These are phyloP conservation scores for Ptychoptera contaminata DNA, from an alignment of 2,888 invertebrate species.

Conservation along the genomic window DNA sequence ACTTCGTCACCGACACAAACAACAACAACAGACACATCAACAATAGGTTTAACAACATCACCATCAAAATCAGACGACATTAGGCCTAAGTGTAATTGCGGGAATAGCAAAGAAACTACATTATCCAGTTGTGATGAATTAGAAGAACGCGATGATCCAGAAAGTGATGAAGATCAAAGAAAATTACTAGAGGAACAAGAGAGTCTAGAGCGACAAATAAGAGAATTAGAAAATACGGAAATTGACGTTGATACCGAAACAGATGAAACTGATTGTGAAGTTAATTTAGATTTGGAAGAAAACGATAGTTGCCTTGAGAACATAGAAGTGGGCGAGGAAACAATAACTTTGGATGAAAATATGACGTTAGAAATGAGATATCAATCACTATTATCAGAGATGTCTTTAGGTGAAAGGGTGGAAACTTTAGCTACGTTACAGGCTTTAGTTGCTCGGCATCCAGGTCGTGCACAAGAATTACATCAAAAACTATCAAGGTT, in stretches of 20 bases:
- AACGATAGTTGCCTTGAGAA: conserved; percentile 9
- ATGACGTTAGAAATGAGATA: conserved; percentile 49
- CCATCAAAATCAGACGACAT: conserved; percentile 37
- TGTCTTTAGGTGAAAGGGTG: conserved; percentile 76
- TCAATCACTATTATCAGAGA: conserved; percentile 50
- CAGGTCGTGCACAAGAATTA: conserved; percentile 77
- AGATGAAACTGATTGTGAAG: conserved; percentile 46
- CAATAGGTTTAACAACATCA: not conserved
- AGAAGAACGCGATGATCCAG: conserved; percentile 32
- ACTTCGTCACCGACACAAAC: conserved; percentile 16
- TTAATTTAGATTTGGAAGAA: conserved; percentile 23
- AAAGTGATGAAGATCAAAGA: conserved; percentile 56
- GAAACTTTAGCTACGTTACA: conserved; percentile 64
- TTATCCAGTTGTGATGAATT: conserved; percentile 37
- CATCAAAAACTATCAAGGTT: conserved; percentile 71
- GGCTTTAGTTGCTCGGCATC: conserved; percentile 71
- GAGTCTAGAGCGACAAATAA: conserved; percentile 55
- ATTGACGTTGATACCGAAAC: conserved; percentile 69
- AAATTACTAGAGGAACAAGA: conserved; percentile 65
- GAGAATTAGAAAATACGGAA: conserved; percentile 52
- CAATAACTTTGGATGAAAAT: conserved; percentile 20
- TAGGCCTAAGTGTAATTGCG: conserved; percentile 25
- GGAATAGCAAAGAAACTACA: not conserved
- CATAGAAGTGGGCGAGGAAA: not conserved
- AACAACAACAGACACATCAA: conserved; percentile 32